Evolutionary conservation across 2,797 vertebrate species (phyloP).

Genomic region (Enteromius mattozi): DNA sequence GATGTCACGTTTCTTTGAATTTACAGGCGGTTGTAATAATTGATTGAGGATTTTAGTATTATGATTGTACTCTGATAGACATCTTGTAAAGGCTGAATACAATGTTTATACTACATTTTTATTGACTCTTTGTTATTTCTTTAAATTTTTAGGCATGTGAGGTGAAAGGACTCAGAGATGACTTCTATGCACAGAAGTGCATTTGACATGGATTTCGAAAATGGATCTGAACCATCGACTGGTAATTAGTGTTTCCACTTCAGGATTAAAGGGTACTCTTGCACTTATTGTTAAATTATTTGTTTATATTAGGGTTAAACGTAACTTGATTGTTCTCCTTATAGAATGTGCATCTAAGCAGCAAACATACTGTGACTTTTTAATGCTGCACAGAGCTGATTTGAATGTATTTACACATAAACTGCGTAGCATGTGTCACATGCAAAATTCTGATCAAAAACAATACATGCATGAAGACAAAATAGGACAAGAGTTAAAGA

Average conservation of each 20-base stretch:
- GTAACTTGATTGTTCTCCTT: neutral
- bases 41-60: neutral
- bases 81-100: neutral
- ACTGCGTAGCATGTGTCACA: neutral
- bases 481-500: neutral
- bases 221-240: neutral
- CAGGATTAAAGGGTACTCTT: neutral
- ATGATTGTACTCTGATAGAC: neutral
- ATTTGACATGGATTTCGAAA: neutral
- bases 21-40: constrained; percentile 8
- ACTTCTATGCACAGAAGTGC: neutral
- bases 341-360: neutral
- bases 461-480: neutral
- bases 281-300: neutral
- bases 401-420: neutral
- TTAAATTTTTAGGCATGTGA: neutral
- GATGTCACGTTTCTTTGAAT: constrained; percentile 6
- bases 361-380: neutral
- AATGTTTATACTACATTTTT: neutral
- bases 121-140: neutral
- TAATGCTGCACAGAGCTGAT: neutral
- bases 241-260: neutral
- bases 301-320: neutral
- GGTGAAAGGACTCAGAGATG: neutral
- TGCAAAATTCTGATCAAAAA: neutral